Evolutionary conservation across 2,113 vertebrate species (phyloP).

Genomic region (Pardalotus punctatus): DNA sequence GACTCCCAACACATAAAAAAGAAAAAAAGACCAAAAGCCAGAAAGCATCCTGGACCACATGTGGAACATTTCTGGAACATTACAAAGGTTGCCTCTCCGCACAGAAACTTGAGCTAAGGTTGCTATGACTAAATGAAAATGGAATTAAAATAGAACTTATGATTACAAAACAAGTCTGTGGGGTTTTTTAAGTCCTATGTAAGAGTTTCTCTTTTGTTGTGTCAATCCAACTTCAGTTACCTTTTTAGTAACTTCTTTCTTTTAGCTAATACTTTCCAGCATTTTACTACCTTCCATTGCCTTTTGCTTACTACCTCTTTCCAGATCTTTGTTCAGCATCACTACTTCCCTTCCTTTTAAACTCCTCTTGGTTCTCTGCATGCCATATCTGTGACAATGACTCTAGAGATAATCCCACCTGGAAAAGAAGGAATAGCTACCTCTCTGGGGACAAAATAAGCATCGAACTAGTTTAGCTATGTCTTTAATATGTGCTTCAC

Average conservation of each 20-base stretch:
- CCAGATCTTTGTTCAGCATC: neutral
- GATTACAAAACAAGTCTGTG: neutral
- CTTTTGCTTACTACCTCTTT: neutral
- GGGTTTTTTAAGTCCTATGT: neutral
- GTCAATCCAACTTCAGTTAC: neutral
- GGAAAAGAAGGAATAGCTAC: neutral
- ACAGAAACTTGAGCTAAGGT: neutral
- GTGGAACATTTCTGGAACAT: neutral
- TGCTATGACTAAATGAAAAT: neutral
- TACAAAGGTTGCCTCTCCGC: neutral
- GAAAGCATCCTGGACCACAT: neutral
- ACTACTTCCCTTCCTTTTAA: neutral
- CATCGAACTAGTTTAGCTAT: neutral
- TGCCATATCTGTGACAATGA: rapidly evolving
- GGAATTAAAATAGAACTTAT: neutral
- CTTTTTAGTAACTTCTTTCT: neutral
- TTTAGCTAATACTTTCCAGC: neutral
- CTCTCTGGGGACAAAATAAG: neutral
- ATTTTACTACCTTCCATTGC: neutral
- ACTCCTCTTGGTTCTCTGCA: neutral
- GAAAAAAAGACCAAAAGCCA: neutral
- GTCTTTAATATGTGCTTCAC: neutral
- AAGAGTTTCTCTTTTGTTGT: neutral
- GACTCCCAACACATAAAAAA: neutral
- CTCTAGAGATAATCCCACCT: neutral